A percentile compares a stretch with the other conserved stretches of the same genome.
These are phyloP conservation scores for Lissocephala sabroskyi DNA, from an alignment of 2,888 invertebrate genomes.

Conservation along the genomic window DNA sequence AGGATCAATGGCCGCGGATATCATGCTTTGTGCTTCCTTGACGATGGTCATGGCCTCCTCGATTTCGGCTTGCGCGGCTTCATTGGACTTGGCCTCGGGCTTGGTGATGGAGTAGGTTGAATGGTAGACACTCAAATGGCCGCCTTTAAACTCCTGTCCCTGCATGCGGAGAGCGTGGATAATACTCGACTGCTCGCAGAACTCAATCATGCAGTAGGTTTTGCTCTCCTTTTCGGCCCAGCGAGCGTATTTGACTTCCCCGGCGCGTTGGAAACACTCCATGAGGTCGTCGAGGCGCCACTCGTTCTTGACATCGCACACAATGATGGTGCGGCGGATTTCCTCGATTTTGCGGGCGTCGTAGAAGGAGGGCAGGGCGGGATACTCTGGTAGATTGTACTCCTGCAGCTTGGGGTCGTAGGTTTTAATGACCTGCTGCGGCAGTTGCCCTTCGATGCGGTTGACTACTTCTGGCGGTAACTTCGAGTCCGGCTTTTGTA, in stretches of 20 bases:
- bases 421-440: constrained; percentile 89
- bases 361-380: constrained; percentile 88
- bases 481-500: constrained; percentile 87
- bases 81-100: constrained; percentile 95
- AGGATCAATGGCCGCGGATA: constrained; percentile 94
- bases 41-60: constrained; percentile 98
- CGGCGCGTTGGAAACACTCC: constrained; percentile 88
- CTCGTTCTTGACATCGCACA: constrained; percentile 84
- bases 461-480: constrained; percentile 93
- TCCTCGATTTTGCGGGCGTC: constrained; percentile 95
- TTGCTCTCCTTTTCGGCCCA: constrained; percentile 88
- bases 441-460: constrained; percentile 86
- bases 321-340: constrained; percentile 91
- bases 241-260: constrained; percentile 95
- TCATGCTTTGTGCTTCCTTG: constrained; percentile 95
- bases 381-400: constrained; percentile 90
- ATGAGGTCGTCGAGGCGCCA: constrained; percentile 88
- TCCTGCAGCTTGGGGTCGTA: constrained; percentile 90
- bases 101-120: constrained; percentile 92
- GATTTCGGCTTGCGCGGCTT: constrained; percentile 95
- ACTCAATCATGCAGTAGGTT: constrained; percentile 91
- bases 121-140: constrained; percentile 83
- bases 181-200: constrained; percentile 92
- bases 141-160: constrained; percentile 83
- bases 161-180: constrained; percentile 89